A percentile compares a stretch with the other conserved stretches of the same genome.
phyloP scores from a whole-genome alignment of 1,140 invertebrate species.

The Drosophila parvula region DNA sequence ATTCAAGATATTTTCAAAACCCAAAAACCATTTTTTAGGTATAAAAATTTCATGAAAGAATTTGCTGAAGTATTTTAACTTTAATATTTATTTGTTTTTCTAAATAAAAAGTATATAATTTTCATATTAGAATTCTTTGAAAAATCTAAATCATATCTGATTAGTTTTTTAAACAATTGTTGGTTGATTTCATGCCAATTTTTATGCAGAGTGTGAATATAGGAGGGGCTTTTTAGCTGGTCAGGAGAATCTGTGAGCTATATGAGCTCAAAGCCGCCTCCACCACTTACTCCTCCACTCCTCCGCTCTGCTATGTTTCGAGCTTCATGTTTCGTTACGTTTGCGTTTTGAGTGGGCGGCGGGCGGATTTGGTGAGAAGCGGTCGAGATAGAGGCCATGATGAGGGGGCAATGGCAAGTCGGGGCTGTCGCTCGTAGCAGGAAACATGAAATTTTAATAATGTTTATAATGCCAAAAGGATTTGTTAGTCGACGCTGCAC shows the following conservation, averaged over 20 bases:
- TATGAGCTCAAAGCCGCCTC: conserved; percentile 32
- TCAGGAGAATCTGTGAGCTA: conserved; percentile 41
- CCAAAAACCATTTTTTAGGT: accelerated
- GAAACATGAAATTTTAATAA: conserved; percentile 83
- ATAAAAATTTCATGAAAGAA: not conserved
- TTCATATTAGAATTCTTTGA: not conserved
- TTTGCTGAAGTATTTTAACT: too few species aligned
- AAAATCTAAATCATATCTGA: too few species aligned
- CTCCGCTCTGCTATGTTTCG: conserved; percentile 36
- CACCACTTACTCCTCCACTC: not conserved
- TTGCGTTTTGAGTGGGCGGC: conserved; percentile 71
- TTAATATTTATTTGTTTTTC: not conserved
- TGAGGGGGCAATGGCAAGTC: conserved; percentile 27
- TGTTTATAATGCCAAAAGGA: conserved; percentile 83
- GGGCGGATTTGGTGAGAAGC: not conserved
- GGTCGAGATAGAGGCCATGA: not conserved
- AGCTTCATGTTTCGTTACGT: conserved; percentile 80
- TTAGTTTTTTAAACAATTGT: not conserved
- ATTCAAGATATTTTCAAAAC: not conserved
- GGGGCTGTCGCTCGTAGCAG: conserved; percentile 68
- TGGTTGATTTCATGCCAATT: not conserved
- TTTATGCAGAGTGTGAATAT: not conserved
- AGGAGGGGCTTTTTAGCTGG: conserved; percentile 8
- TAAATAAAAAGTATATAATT: not conserved
- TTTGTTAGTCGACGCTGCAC: conserved; percentile 78